phyloP scores from a whole-genome alignment of 1,140 invertebrate species.

The Scylla paramamosain region DNA sequence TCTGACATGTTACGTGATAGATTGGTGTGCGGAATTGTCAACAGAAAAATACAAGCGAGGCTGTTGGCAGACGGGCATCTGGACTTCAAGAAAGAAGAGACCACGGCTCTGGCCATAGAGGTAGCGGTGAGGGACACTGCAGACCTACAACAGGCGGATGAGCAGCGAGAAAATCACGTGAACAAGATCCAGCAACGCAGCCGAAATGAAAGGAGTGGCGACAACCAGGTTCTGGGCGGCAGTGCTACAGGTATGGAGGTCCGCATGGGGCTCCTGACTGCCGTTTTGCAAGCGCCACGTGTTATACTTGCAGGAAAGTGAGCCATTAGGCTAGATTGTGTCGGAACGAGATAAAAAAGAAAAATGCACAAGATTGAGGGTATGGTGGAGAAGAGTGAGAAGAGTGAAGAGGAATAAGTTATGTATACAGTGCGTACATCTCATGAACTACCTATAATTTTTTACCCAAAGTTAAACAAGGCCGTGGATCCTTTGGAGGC shows the following conservation, averaged over 20 bases:
- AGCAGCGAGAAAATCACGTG: neutral
- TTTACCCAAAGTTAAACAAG: neutral
- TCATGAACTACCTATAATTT: neutral
- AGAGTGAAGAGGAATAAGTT: neutral
- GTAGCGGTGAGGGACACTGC: neutral
- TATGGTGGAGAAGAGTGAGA: neutral
- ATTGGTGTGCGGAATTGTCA: neutral
- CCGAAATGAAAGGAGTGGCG: neutral
- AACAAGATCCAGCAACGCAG: neutral
- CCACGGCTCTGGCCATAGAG: neutral
- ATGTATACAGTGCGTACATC: neutral
- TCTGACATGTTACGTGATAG: neutral
- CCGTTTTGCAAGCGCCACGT: neutral
- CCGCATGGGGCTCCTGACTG: neutral
- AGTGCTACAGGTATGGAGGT: neutral
- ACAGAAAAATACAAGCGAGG: constrained; percentile 1
- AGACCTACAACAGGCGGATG: neutral
- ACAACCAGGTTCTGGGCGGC: neutral
- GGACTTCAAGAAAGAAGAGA: neutral
- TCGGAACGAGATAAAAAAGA: neutral
- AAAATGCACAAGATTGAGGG: neutral
- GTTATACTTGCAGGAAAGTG: neutral
- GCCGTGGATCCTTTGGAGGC: neutral
- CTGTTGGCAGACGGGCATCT: neutral
- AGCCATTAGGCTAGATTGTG: neutral